A percentile compares a stretch with the other conserved stretches of the same genome.
Evolutionary conservation across 2,797 vertebrate genomes (phyloP).

Genomic region (Microhierax caerulescens): DNA sequence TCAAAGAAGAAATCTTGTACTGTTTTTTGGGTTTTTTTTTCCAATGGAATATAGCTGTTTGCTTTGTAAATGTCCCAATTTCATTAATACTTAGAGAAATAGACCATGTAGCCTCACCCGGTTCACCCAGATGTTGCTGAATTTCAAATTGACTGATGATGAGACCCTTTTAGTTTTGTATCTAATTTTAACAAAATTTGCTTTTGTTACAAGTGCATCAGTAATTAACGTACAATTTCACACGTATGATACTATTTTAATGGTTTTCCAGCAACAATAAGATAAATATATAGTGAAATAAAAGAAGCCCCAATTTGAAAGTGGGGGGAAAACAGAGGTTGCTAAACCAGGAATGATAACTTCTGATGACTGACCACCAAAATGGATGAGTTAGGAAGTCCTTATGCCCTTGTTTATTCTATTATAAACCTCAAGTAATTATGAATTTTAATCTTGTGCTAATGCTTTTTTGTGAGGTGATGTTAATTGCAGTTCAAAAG

Average conservation of each 20-base stretch:
- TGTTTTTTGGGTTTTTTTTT: not conserved
- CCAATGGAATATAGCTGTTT: not conserved
- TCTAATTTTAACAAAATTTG: not conserved
- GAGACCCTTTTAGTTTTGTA: conserved; percentile 3
- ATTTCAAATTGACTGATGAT: not conserved
- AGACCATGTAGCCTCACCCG: not conserved
- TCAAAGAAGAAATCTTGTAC: conserved; percentile 9
- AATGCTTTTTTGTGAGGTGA: not conserved
- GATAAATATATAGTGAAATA: not conserved
- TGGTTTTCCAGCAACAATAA: conserved; percentile 22
- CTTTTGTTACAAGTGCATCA: not conserved
- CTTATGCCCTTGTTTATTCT: not conserved
- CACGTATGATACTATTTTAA: not conserved
- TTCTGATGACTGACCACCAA: not conserved
- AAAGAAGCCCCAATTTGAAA: not conserved
- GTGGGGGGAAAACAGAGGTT: not conserved
- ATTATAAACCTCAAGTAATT: not conserved
- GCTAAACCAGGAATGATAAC: not conserved
- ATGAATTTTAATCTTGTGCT: not conserved
- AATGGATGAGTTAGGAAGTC: not conserved
- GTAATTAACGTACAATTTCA: conserved; percentile 42
- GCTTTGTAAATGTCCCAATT: conserved; percentile 13
- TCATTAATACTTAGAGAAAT: not conserved
- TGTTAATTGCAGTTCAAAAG: not conserved
- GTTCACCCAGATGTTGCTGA: not conserved